Evolutionary conservation across 2,888 invertebrate species (phyloP), one percentile per base, ranked within the genome.

Genomic region (Crepidodera aurea): DNA sequence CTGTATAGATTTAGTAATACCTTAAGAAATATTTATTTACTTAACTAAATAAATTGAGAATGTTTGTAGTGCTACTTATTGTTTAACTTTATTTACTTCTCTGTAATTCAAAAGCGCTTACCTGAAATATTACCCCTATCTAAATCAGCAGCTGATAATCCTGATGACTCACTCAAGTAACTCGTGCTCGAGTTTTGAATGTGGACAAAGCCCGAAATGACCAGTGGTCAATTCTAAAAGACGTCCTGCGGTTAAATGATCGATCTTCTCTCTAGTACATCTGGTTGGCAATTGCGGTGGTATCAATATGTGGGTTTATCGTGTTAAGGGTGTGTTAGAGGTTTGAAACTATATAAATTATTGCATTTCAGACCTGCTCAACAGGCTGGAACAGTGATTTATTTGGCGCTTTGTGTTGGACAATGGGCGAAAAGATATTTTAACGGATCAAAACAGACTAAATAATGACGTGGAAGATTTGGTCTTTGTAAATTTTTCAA

Each of bases 191-290:
- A 74, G 66, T 71, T 70, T 63, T 63, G 65, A 65, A 66, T 66
- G 63, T 66, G 61, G 64, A 75, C 77, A 77, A 77, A 65, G 70
- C 68, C 71, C 74, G 71, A 75, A 78, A 77, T 78, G 77, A 73
- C 73, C 78, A 78, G 75, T 75, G 79, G 78, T 78, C 79, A 78
- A 62, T 69, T 73, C 69, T 77, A 76, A 78, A 78, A 78, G 79
- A 77, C 77, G 66, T 77, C 79, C 78, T 73, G 78, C 74, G 74
- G 79, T 69, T 75, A 70, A 71, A 75, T 75, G 71, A 78, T 79
- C 78, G 77, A 79, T 79, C 77, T 78, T 69, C 68, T 18, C 68
- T 69, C 42, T 25, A 18, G 69, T 69, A 73, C 76, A 72, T 73
- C 73, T 71, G 72, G 69, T 48, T 50, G 19, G 51, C 62, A 57